Evolutionary conservation across 2,888 invertebrate species (phyloP), one percentile per base, ranked within the genome.

Genomic region (Phoronis australis): DNA sequence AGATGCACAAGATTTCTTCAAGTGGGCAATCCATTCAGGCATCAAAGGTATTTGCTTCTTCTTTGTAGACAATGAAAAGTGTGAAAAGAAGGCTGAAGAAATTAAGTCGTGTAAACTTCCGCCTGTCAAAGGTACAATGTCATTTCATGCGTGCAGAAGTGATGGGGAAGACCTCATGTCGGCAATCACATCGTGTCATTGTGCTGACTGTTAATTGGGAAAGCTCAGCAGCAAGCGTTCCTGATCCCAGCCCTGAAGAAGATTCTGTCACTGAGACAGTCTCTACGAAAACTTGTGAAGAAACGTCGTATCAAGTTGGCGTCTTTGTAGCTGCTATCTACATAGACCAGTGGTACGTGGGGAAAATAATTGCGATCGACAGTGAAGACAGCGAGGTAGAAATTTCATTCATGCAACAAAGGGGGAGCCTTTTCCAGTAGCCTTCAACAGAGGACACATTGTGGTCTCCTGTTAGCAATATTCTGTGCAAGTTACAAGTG

Each of bases 51-150:
- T 39, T 20, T 15, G 18, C 15, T 39, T 39, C 18, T n/a, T 39
- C n/a, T 39, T 39, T 39, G 39, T 39, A 6, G 6, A 12, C 15
- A n/a, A 12, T 15, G 39, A 39, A 12, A 18, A 6, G 18, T 39
- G 39, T 39, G n/a, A 39, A 12, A 39, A 6, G 39, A 18, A 39
- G 18, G 15, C 20, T 15, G 39, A 12, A 12, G 39, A 39, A 6
- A 6, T 31, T 12, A 39, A 20, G 20, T 15, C 9, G 18, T 39
- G n/a, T 12, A 39, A 6, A 12, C 18, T 12, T 6, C n/a, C 9
- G 18, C 39, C 20, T 39, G 39, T 39, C n/a, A 39, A 39, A 39
- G 39, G 39, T 39, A 39, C 39, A 31, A 31, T 31, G 31, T 31
- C 31, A 31, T 15, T 31, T 9, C 31, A n/a, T n/a, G n/a, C n/a